A percentile compares a stretch with the other conserved stretches of the same genome.
These are phyloP conservation scores for Hirtodrosophila trivittata DNA, from an alignment of 2,888 invertebrate species.

Conservation along the genomic window DNA sequence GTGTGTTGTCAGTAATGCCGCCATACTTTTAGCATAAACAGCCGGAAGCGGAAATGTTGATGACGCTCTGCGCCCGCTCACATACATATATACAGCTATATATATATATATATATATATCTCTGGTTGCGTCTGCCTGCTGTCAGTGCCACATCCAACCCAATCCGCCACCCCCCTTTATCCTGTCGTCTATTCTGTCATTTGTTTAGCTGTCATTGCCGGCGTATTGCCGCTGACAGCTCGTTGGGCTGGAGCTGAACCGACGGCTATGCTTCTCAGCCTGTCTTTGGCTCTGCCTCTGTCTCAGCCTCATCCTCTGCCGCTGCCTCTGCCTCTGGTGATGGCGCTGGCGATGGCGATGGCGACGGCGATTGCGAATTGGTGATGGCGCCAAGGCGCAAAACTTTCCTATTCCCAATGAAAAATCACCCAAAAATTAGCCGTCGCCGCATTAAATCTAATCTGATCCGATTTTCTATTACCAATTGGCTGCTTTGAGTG, in stretches of 20 bases:
- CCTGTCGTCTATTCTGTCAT: conserved; percentile 60
- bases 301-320: neutral
- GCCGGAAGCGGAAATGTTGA: conserved; percentile 75
- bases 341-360: conserved; percentile 1
- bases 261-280: neutral
- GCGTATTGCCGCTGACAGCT: conserved; percentile 74
- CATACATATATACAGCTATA: conserved; percentile 1
- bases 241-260: conserved; percentile 20
- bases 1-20: conserved; percentile 46
- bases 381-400: conserved; percentile 57
- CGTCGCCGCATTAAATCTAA: conserved; percentile 76
- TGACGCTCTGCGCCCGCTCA: conserved; percentile 56
- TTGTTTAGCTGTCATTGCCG: conserved; percentile 78
- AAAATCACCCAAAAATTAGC: conserved; percentile 74
- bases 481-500: conserved; percentile 61
- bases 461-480: conserved; percentile 79
- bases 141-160: conserved; percentile 41
- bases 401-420: conserved; percentile 54
- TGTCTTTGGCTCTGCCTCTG: neutral
- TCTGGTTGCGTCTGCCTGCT: conserved; percentile 27
- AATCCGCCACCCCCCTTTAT: conserved; percentile 19
- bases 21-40: conserved; percentile 77
- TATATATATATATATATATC: conserved; percentile 4
- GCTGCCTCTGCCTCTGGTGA: neutral
- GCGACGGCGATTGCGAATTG: conserved; percentile 1